Evolutionary conservation across 2,888 invertebrate species (phyloP).

Genomic region (Altica lythri): DNA sequence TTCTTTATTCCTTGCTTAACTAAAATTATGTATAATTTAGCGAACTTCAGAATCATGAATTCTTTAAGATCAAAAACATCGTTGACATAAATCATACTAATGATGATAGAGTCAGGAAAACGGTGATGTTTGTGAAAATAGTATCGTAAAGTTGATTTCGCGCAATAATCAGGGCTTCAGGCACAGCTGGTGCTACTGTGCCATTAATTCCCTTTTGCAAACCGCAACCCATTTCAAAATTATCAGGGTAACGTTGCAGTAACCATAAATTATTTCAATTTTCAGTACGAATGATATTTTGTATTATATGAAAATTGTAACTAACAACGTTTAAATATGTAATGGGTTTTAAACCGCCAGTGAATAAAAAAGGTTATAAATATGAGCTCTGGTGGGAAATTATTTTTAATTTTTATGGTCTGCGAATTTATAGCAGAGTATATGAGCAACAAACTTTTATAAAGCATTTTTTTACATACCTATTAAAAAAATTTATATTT

Average conservation of each 20-base stretch:
- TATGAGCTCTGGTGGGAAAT: not conserved
- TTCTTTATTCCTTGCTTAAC: too few species aligned
- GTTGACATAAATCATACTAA: slow-evolving; percentile 16
- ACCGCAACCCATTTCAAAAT: slow-evolving; percentile 25
- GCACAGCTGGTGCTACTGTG: slow-evolving; percentile 21
- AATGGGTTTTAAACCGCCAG: slow-evolving; percentile 14
- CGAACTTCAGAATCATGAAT: not conserved
- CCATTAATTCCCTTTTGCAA: slow-evolving; percentile 25
- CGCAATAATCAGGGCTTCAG: slow-evolving; percentile 18
- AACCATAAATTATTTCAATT: slow-evolving; percentile 23
- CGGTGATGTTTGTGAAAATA: slow-evolving; percentile 20
- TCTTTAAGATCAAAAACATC: slow-evolving; percentile 5
- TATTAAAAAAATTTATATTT: not conserved
- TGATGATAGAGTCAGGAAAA: slow-evolving; percentile 13
- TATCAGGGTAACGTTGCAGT: slow-evolving; percentile 20
- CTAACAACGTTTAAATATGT: slow-evolving; percentile 13
- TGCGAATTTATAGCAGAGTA: too few species aligned
- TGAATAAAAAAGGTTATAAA: slow-evolving; percentile 9
- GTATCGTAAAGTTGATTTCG: slow-evolving; percentile 20
- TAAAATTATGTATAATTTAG: too few species aligned
- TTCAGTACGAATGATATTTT: slow-evolving; percentile 18
- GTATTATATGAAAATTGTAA: slow-evolving; percentile 21
- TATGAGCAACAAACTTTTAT: too few species aligned
- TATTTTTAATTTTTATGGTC: not conserved
- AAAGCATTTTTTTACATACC: too few species aligned